Percentiles rank a stretch among this genome's conserved stretches.
These are phyloP conservation scores for Hipposideros armiger DNA, from an alignment of 2,113 vertebrate genomes.

Conservation along the genomic window DNA sequence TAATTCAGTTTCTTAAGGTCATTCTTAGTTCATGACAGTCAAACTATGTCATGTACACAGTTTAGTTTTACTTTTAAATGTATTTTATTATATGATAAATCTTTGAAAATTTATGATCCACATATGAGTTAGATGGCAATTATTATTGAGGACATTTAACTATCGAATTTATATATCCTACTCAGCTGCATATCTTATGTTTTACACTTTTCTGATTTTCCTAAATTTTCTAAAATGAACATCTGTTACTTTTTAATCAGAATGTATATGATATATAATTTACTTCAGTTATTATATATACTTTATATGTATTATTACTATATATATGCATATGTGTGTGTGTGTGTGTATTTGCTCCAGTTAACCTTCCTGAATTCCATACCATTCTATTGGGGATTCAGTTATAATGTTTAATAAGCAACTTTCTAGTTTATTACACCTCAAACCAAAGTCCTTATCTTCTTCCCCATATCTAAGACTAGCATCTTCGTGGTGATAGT, in stretches of 20 bases:
- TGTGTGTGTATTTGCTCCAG: neutral
- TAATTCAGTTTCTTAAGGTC: neutral
- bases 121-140: neutral
- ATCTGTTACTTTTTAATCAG: neutral
- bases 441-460: neutral
- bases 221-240: slow-evolving; percentile 5
- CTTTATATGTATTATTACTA: neutral
- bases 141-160: neutral
- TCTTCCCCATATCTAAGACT: neutral
- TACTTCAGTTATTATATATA: neutral
- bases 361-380: neutral
- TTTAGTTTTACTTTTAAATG: slow-evolving; percentile 45
- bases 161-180: neutral
- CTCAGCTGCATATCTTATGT: neutral
- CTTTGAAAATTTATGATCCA: neutral
- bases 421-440: neutral
- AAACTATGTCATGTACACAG: neutral
- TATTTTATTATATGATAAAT: slow-evolving; percentile 17
- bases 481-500: neutral
- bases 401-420: neutral
- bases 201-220: neutral
- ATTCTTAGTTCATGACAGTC: neutral
- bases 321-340: too few relatives aligned
- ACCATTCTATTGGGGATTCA: neutral
- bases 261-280: neutral